These are phyloP conservation scores for Idris sp. DNA, from an alignment of 1,140 invertebrate species.

Conservation along the genomic window DNA sequence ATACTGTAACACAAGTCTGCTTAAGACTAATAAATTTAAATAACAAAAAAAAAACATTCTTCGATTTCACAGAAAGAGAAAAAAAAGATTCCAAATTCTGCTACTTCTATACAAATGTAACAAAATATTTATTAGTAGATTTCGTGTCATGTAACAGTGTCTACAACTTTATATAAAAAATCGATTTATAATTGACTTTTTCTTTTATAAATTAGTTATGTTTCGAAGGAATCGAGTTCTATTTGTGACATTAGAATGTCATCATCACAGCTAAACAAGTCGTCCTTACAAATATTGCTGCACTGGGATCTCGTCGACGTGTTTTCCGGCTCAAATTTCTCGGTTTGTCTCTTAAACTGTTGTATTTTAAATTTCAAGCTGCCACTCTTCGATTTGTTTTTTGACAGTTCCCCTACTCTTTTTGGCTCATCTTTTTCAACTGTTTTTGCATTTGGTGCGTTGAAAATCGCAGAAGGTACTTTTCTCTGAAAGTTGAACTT, in stretches of 20 bases:
- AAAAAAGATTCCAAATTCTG: too few relatives aligned
- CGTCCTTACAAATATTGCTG: conserved; percentile 15
- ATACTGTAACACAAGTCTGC: too few relatives aligned
- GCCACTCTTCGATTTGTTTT: not conserved
- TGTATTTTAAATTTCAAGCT: conserved; percentile 23
- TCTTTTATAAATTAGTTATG: too few relatives aligned
- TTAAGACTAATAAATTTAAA: too few relatives aligned
- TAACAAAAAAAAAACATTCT: too few relatives aligned
- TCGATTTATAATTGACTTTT: too few relatives aligned
- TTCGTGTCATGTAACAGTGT: too few relatives aligned
- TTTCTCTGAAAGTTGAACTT: conserved; percentile 26
- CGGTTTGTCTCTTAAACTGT: conserved; percentile 35
- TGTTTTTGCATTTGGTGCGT: not conserved
- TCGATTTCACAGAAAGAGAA: too few relatives aligned
- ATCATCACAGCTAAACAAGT: conserved; percentile 52
- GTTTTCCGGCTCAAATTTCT: not conserved
- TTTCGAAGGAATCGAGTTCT: conserved; percentile 22
- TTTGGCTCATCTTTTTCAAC: conserved; percentile 1
- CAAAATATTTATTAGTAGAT: too few relatives aligned
- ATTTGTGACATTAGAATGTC: conserved; percentile 53
- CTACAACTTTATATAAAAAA: too few relatives aligned
- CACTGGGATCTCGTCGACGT: not conserved
- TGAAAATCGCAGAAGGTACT: conserved; percentile 16
- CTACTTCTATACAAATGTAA: too few relatives aligned
- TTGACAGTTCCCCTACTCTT: not conserved